Evolutionary conservation across 2,888 invertebrate species (phyloP), one percentile per base, ranked within the genome.

Genomic region (Formica aserva): DNA sequence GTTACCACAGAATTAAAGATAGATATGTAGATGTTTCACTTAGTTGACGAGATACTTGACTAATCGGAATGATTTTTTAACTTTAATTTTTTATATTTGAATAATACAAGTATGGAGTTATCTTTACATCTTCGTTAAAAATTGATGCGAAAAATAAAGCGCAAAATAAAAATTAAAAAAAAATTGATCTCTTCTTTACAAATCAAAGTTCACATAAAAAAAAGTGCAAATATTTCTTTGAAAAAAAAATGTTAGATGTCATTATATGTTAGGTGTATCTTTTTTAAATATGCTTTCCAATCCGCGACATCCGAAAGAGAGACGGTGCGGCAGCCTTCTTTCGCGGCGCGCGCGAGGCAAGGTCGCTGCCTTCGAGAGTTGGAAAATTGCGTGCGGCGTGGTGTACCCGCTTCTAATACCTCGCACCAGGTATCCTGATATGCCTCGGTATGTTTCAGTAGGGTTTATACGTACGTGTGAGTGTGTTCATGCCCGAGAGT

Each of bases 291-390:
- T 29, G 62, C 15, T 62, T 62, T 32, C 29, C 29, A 15, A 41
- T 45, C 32, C 3, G 18, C 18, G 32, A 62, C 32, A 18, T 29
- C 29, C 26, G 29, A 74, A 11, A 55, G 41, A 41, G 13, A 29
- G 26, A 18, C 11, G 11, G 0, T 29, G 35, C 35, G 26, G 26
- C 41, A 29, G 41, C 29, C 41, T 62, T 55, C 29, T 69, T 55
- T 63, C 22, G 45, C 72, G 18, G 26, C n/a, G 26, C 48, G 52
- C 38, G 35, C 38, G 76, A 38, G 76, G 60, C 78, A 78, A 72
- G 72, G 72, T 78, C 77, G 77, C 72, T 41, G 72, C 32, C 48
- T 60, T 45, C 57, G 29, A 57, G 29, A 69, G 29, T 57, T 72
- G 72, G 72, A 71, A 71, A 78, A 60, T 6, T n/a, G 41, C 41